Percentiles rank a stretch among this genome's conserved stretches.
phyloP scores from a whole-genome alignment of 1,140 invertebrate species.

The Galleria mellonella region DNA sequence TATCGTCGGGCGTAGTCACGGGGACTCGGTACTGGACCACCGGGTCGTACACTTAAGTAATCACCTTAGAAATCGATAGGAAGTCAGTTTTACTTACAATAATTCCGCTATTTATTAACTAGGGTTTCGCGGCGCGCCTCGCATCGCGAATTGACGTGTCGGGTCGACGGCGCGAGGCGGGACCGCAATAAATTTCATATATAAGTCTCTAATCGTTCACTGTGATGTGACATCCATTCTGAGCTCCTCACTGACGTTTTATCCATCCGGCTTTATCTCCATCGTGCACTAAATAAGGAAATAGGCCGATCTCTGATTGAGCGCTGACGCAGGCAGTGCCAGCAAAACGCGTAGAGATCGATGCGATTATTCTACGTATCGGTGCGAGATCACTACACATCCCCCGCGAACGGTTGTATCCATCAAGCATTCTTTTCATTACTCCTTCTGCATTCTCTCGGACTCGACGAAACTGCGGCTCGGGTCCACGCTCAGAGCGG shows the following conservation, averaged over 20 bases:
- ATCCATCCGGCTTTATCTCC: not conserved
- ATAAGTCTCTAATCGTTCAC: conserved; percentile 55
- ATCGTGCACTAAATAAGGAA: not conserved
- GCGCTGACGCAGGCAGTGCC: too few species aligned
- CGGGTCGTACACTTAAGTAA: conserved; percentile 34
- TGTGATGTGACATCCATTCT: conserved; percentile 13
- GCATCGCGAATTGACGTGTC: conserved; percentile 6
- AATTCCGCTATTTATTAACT: conserved; percentile 65
- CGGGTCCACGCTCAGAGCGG: not conserved
- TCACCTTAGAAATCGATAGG: conserved; percentile 65
- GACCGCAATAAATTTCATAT: conserved; percentile 46
- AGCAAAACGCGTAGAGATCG: too few species aligned
- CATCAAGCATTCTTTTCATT: not conserved
- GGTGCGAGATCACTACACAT: not conserved
- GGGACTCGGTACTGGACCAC: conserved; percentile 11
- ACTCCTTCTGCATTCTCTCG: not conserved
- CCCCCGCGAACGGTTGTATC: not conserved
- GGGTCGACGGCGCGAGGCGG: conserved; percentile 15
- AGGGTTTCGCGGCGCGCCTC: conserved; percentile 28
- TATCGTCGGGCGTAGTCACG: conserved; percentile 10
- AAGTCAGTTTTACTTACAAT: conserved; percentile 65
- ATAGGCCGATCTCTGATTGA: not conserved
- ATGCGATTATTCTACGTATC: not conserved
- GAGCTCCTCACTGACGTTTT: conserved; percentile 9
- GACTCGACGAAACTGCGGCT: not conserved